Percentiles rank a stretch among this genome's conserved stretches.
Conservation (phyloP, 2,113 vertebrate genomes). For the Sturnira hondurensis region DNA sequence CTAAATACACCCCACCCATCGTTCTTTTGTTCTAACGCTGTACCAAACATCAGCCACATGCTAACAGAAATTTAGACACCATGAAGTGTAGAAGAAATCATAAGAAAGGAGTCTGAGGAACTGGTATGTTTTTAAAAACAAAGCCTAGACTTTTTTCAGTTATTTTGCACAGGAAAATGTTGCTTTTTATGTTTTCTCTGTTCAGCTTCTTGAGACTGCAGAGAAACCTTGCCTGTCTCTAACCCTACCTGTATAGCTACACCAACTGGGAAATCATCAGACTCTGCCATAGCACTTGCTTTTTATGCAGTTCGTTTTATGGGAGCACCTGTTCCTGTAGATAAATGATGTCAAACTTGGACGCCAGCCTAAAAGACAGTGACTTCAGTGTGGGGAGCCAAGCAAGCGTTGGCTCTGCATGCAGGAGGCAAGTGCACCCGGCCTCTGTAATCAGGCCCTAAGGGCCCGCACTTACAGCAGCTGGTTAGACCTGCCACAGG, state of each 20-base stretch:
- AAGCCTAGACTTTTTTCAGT: neutral
- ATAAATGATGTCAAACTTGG: constrained; percentile 64
- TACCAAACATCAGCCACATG: neutral
- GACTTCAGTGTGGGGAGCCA: constrained; percentile 33
- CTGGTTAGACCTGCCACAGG: constrained; percentile 36
- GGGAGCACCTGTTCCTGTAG: constrained; percentile 66
- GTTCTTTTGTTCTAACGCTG: neutral
- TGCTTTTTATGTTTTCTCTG: neutral
- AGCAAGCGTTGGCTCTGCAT: constrained; percentile 22
- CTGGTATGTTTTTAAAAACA: neutral
- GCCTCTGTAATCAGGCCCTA: constrained; percentile 26
- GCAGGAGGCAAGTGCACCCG: neutral
- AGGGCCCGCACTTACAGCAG: neutral
- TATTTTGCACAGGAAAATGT: neutral
- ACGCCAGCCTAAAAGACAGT: constrained; percentile 51
- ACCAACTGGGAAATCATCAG: constrained; percentile 40
- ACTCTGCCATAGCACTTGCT: constrained; percentile 21
- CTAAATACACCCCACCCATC: neutral
- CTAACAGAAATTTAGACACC: neutral
- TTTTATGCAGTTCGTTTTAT: constrained; percentile 59
- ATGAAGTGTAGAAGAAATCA: neutral
- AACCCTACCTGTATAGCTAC: neutral
- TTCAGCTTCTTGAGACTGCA: neutral
- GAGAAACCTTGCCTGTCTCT: neutral
- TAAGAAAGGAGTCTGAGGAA: neutral